A percentile compares a stretch with the other conserved stretches of the same genome.
Conservation (phyloP, 2,797 vertebrate genomes). For the Tapirus indicus region DNA sequence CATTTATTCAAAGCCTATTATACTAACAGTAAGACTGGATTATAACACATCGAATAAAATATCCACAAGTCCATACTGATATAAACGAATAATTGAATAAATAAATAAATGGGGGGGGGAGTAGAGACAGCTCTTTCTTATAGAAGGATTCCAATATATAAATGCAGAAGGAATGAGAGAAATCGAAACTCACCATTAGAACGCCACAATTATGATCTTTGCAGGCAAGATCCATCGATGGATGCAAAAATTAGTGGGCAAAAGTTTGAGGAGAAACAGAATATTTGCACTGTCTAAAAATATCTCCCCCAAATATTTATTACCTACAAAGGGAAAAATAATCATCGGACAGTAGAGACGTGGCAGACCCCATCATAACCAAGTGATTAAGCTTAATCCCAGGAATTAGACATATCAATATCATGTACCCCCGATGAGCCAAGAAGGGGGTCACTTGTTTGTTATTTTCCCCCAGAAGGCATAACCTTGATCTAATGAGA, state of each 20-base stretch:
- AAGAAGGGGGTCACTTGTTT: neutral
- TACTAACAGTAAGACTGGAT: neutral
- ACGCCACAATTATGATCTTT: neutral
- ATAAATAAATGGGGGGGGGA: neutral
- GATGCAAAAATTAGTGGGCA: neutral
- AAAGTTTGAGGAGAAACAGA: neutral
- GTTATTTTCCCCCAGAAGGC: neutral
- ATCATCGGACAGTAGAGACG: neutral
- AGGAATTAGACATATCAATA: neutral
- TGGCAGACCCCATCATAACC: neutral
- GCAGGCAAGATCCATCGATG: neutral
- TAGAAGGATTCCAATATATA: neutral
- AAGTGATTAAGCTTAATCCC: neutral
- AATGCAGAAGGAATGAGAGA: neutral
- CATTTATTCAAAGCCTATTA: neutral
- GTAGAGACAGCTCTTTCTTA: neutral
- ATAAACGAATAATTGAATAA: neutral
- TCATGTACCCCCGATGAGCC: rapidly evolving
- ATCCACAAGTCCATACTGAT: neutral
- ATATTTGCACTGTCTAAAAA: neutral
- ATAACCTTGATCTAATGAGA: neutral
- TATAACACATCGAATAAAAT: neutral
- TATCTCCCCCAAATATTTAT: neutral
- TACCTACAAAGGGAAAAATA: neutral
- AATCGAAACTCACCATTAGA: neutral